phyloP scores from a whole-genome alignment of 2,113 vertebrate genomes.

The Erpornis zantholeuca region DNA sequence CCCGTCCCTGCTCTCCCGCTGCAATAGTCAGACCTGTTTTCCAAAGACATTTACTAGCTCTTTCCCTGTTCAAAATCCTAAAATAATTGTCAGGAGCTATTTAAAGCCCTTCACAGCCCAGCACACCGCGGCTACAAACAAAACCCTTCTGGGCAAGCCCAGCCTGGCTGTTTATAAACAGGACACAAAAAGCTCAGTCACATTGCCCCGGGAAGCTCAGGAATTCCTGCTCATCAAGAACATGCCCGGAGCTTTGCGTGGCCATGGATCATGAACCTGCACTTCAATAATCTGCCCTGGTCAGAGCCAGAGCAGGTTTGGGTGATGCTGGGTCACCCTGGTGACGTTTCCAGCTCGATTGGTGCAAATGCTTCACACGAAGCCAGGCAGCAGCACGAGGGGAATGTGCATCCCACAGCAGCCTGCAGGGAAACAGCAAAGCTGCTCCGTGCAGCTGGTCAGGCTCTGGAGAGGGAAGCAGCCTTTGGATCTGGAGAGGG shows the following conservation, averaged over 20 bases:
- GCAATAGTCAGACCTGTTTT: neutral
- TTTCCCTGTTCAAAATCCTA: constrained; percentile 40
- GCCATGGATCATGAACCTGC: neutral
- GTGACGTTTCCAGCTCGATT: neutral
- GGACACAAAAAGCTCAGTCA: neutral
- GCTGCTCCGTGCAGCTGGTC: neutral
- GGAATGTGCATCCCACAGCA: neutral
- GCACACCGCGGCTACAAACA: neutral
- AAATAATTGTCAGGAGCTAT: constrained; percentile 7
- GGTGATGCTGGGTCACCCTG: neutral
- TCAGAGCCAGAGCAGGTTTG: neutral
- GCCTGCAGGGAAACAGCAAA: neutral
- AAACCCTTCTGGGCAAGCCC: constrained; percentile 49
- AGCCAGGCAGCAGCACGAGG: neutral
- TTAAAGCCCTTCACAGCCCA: constrained; percentile 1
- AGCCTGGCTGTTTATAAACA: neutral
- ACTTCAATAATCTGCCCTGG: neutral
- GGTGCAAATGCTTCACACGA: neutral
- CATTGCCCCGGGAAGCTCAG: neutral
- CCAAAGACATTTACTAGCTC: neutral
- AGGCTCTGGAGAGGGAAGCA: accelerated
- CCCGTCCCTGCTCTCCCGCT: neutral
- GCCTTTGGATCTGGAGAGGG: neutral
- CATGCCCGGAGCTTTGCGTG: neutral
- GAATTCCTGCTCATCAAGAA: neutral